Evolutionary conservation across 2,888 invertebrate genomes (phyloP), one percentile per base, ranked within the genome.

Genomic region (Phyllotreta striolata): DNA sequence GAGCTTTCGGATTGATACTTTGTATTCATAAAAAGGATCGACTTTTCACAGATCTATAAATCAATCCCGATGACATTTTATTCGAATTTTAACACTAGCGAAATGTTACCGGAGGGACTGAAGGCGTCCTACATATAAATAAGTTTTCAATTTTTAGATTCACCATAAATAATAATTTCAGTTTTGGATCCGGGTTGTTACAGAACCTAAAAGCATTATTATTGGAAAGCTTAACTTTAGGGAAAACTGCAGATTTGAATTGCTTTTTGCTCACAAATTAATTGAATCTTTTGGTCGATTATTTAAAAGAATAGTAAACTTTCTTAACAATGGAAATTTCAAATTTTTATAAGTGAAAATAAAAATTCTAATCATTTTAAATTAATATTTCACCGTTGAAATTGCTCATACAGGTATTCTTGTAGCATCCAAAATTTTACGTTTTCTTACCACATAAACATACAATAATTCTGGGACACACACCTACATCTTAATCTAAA

Each of bases 31-130:
- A 38, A 52, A 39, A 52, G 52, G 35, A 49, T 35, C 34, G 9
- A 49, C 10, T 52, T 52, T 39, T 52, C 52, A 12, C 38, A 12
- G 12, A 52, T 52, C 52, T 52, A 52, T 52, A 52, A 38, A 52
- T 52, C 52, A 52, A 52, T 38, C 12, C 13, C 12, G 52, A 10
- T 52, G 52, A 52, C 52, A 52, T 52, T 52, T 52, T 52, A 52
- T 52, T 52, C 52, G 38, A 13, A 52, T 52, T 52, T 52, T 52
- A 52, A 52, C 38, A 38, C 52, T 52, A 38, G 8, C 52, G 14
- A 52, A 52, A 52, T 52, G 52, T 52, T 52, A 38, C 38, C 52
- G 8, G 38, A 38, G 38, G 38, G 52, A 52, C 52, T 49, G 49
- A 35, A 8, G 12, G 9, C 49, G 35, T 14, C n/a, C 49, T 49